Percentiles rank a stretch among this genome's conserved stretches.
Evolutionary conservation across 2,113 vertebrate genomes (phyloP).

Genomic region (Verasper variegatus): DNA sequence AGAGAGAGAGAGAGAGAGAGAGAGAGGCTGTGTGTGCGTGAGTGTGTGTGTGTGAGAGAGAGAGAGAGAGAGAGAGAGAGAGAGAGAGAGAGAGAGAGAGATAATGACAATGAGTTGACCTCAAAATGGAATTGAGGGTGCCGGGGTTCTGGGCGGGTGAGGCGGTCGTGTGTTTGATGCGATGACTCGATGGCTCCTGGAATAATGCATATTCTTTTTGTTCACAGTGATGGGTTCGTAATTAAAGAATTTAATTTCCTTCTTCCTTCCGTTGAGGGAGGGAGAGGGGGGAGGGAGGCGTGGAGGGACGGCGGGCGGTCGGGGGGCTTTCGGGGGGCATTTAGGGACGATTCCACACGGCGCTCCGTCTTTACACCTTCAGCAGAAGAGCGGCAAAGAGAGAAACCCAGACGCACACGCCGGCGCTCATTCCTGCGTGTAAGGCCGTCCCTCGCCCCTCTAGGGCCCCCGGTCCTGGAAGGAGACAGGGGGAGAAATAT

Average conservation of each 20-base stretch:
- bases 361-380: constrained; percentile 76
- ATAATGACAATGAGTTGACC: constrained; percentile 46
- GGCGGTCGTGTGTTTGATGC: constrained; percentile 61
- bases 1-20: constrained; percentile 19
- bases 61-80: constrained; percentile 24
- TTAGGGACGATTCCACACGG: constrained; percentile 56
- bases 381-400: constrained; percentile 77
- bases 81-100: constrained; percentile 35
- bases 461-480: constrained; percentile 82
- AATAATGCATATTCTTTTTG: constrained; percentile 86
- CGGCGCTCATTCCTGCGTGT: constrained; percentile 65
- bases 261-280: constrained; percentile 68
- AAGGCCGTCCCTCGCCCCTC: constrained; percentile 69
- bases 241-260: constrained; percentile 82
- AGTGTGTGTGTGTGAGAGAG: background rate
- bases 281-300: constrained; percentile 4
- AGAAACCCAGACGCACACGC: constrained; percentile 72
- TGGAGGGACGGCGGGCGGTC: background rate
- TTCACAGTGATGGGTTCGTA: constrained; percentile 89
- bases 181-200: constrained; percentile 85
- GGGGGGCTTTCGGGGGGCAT: constrained; percentile 23
- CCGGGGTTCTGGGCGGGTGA: background rate
- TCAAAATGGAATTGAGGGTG: constrained; percentile 41
- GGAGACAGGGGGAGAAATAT: background rate
- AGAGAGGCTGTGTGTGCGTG: background rate